Evolutionary conservation across 2,113 vertebrate genomes (phyloP).

Genomic region (Hemiprocne comata): DNA sequence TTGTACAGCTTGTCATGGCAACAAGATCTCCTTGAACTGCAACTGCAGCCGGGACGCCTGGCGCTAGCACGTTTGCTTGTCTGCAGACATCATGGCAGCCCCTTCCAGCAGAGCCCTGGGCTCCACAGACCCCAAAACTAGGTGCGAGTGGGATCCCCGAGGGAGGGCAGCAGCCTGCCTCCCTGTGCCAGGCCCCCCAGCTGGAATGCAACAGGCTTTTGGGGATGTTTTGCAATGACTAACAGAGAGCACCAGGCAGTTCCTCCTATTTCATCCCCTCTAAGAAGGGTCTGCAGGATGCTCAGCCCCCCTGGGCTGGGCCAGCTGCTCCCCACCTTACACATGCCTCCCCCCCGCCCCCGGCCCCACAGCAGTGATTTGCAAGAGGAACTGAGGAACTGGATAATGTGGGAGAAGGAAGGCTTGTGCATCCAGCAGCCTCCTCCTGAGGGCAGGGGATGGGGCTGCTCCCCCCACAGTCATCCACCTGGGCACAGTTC

Average conservation of each 20-base stretch:
- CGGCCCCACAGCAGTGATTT: neutral
- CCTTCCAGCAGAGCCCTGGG: neutral
- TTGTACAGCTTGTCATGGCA: conserved; percentile 44
- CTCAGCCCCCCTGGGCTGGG: neutral
- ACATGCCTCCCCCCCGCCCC: no score
- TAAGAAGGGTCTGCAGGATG: neutral
- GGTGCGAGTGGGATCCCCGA: rapidly evolving
- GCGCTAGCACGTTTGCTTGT: neutral
- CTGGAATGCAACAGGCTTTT: rapidly evolving
- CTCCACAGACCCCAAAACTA: neutral
- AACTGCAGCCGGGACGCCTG: neutral
- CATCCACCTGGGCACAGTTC: neutral
- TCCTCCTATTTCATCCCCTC: neutral
- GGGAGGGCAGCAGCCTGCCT: neutral
- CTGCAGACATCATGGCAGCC: neutral
- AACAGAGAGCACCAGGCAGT: neutral
- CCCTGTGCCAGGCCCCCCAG: neutral
- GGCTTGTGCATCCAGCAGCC: neutral
- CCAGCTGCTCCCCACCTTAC: no score
- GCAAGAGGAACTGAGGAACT: neutral
- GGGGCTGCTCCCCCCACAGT: neutral
- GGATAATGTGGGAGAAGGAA: neutral
- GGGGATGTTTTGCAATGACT: neutral
- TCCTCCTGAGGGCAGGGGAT: neutral
- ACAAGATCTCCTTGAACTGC: conserved; percentile 5